phyloP scores from a whole-genome alignment of 2,888 invertebrate species.

The Drosophila antonietae region DNA sequence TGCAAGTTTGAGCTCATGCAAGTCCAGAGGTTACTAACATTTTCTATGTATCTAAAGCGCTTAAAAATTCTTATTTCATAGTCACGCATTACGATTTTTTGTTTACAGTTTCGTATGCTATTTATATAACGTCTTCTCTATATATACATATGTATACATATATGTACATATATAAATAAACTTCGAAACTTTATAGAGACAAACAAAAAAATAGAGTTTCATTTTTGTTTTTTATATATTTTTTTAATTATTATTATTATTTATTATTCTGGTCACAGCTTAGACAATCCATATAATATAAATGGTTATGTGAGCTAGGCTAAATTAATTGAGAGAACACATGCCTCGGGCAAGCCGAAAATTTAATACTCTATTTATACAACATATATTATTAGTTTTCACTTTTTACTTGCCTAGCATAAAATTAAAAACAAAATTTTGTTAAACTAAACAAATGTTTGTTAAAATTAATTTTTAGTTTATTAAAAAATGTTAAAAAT shows the following conservation, averaged over 20 bases:
- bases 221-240: background rate
- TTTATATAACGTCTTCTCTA: slow-evolving; percentile 3
- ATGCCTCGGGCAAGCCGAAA: background rate
- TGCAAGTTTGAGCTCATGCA: slow-evolving; percentile 11
- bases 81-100: background rate
- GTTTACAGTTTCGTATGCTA: slow-evolving; percentile 3
- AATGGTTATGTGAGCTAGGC: background rate
- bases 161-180: background rate
- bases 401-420: background rate
- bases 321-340: background rate
- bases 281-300: background rate
- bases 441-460: no score
- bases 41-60: background rate
- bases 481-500: no score
- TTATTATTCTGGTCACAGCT: slow-evolving; percentile 7
- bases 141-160: background rate
- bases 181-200: background rate
- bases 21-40: slow-evolving; percentile 27
- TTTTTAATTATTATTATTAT: background rate
- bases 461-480: no score
- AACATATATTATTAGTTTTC: background rate
- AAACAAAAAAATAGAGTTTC: background rate
- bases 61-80: background rate
- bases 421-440: background rate
- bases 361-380: background rate